These are phyloP conservation scores for Sycophila texana DNA, from an alignment of 2,888 invertebrate genomes.

Conservation along the genomic window DNA sequence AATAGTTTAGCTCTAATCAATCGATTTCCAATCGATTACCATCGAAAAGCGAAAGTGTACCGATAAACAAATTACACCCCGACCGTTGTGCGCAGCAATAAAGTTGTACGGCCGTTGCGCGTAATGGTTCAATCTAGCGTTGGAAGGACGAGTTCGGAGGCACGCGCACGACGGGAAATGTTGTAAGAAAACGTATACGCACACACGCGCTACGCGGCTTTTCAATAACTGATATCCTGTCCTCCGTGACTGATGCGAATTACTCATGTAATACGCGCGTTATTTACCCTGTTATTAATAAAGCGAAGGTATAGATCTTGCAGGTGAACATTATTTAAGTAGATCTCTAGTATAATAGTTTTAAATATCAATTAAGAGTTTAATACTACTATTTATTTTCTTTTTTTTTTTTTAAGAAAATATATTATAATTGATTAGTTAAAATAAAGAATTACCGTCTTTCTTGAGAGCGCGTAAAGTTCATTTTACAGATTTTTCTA, in stretches of 20 bases:
- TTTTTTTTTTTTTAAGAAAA: too few relatives aligned
- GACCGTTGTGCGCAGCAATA: conserved; percentile 6
- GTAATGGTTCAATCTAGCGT: conserved; percentile 22
- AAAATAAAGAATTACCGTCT: too few relatives aligned
- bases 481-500: too few relatives aligned
- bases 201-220: neutral
- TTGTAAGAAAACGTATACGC: conserved; percentile 19
- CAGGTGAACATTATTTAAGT: too few relatives aligned
- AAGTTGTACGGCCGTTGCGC: neutral
- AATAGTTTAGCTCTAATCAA: conserved; percentile 28
- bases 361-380: too few relatives aligned
- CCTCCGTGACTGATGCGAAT: neutral
- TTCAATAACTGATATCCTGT: conserved; percentile 1
- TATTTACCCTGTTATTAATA: neutral
- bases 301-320: too few relatives aligned
- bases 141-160: neutral
- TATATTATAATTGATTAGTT: too few relatives aligned
- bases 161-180: conserved; percentile 28
- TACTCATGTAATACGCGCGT: neutral
- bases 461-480: too few relatives aligned
- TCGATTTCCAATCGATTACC: conserved; percentile 53
- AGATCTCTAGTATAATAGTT: too few relatives aligned
- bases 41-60: conserved; percentile 43
- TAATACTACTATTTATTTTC: too few relatives aligned
- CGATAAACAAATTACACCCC: conserved; percentile 36